Conservation (phyloP, 2,888 invertebrate species). For the Euphydryas editha region DNA sequence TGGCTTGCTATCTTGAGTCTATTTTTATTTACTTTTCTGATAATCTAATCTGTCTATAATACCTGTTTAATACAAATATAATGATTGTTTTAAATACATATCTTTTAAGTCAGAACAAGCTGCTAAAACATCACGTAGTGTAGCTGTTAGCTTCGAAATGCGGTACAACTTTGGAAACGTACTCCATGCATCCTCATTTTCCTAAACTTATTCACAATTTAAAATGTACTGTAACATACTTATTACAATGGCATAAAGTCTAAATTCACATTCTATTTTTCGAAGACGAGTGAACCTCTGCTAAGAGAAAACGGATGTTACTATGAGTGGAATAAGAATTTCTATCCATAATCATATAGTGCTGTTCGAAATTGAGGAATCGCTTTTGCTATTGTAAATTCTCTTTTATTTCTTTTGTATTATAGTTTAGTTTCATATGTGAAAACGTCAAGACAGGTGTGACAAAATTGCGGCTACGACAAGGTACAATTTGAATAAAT, state of each 20-base stretch:
- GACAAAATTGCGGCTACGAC: conserved; percentile 67
- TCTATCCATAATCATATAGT: conserved; percentile 73
- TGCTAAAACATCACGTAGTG: conserved; percentile 41
- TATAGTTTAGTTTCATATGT: conserved; percentile 48
- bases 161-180: conserved; percentile 56
- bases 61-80: no score
- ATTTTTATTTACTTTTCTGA: no score
- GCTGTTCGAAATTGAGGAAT: conserved; percentile 64
- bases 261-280: conserved; percentile 28
- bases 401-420: conserved; percentile 4
- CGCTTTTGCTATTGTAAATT: conserved; percentile 37
- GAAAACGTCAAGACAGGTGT: conserved; percentile 61
- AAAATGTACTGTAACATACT: conserved; percentile 40
- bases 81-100: background rate
- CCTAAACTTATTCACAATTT: conserved; percentile 2
- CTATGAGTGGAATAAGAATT: conserved; percentile 81
- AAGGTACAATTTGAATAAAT: conserved; percentile 81
- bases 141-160: conserved; percentile 50
- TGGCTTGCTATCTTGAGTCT: no score
- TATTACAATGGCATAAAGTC: conserved; percentile 45
- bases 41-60: no score
- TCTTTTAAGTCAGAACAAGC: background rate
- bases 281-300: conserved; percentile 63
- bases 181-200: conserved; percentile 50
- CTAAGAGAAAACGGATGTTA: conserved; percentile 78